phyloP scores from a whole-genome alignment of 2,888 invertebrate species.

The Stenolophus ochropezus region DNA sequence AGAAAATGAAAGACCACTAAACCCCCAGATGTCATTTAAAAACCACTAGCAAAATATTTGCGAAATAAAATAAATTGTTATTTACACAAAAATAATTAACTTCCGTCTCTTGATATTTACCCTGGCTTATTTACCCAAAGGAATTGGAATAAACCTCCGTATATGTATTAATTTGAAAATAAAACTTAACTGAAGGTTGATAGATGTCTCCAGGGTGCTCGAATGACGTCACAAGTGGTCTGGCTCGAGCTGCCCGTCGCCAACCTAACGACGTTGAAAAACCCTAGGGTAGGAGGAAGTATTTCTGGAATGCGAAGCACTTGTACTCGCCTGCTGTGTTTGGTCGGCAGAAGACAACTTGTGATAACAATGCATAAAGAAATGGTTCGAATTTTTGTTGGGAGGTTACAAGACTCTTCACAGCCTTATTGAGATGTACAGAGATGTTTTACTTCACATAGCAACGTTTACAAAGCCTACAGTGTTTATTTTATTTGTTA shows the following conservation, averaged over 20 bases:
- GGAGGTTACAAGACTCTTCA: neutral
- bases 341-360: neutral
- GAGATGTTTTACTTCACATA: neutral
- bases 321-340: neutral
- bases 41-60: neutral
- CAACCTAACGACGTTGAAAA: constrained; percentile 33
- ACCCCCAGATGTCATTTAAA: neutral
- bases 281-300: neutral
- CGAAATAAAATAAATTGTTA: neutral
- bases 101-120: neutral
- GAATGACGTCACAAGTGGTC: constrained; percentile 9
- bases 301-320: constrained; percentile 18
- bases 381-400: neutral
- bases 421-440: neutral
- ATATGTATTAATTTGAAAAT: neutral
- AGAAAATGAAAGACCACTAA: neutral
- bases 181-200: neutral
- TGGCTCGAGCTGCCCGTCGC: constrained; percentile 1
- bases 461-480: neutral
- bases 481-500: too few relatives aligned
- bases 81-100: neutral
- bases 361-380: neutral
- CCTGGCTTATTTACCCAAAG: neutral
- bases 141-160: neutral
- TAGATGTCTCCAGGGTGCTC: constrained; percentile 5